Evolutionary conservation across 2,113 vertebrate species (phyloP).

Genomic region (Strix uralensis): DNA sequence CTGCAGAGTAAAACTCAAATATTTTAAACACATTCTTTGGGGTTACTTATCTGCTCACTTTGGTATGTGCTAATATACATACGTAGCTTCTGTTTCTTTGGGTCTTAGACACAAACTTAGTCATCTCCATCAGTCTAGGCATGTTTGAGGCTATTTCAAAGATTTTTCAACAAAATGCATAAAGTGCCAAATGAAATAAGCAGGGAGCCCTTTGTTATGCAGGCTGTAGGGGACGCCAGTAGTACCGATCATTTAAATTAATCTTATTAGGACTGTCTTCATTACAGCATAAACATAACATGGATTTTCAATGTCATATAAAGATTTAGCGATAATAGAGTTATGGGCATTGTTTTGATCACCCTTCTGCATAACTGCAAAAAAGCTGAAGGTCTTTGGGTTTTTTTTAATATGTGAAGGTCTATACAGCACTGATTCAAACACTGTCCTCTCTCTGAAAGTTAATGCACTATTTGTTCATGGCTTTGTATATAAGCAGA

Average conservation of each 20-base stretch:
- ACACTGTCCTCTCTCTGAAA: not conserved
- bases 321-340: not conserved
- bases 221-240: not conserved
- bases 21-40: not conserved
- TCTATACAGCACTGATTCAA: not conserved
- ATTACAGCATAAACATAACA: not conserved
- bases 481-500: not conserved
- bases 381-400: not conserved
- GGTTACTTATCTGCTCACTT: not conserved
- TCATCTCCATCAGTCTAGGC: not conserved
- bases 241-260: not conserved
- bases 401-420: not conserved
- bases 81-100: not conserved
- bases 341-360: not conserved
- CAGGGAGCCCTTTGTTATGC: not conserved
- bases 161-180: not conserved
- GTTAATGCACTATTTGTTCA: not conserved
- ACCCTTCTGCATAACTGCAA: not conserved
- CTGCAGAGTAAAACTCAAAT: not conserved
- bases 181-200: slow-evolving; percentile 12
- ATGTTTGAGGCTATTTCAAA: not conserved
- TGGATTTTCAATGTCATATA: not conserved
- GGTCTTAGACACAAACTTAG: not conserved
- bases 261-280: not conserved
- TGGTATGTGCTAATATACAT: not conserved